Base-by-base conservation (phyloP, 2,888 invertebrate genomes). In the Bibio marci region DNA sequence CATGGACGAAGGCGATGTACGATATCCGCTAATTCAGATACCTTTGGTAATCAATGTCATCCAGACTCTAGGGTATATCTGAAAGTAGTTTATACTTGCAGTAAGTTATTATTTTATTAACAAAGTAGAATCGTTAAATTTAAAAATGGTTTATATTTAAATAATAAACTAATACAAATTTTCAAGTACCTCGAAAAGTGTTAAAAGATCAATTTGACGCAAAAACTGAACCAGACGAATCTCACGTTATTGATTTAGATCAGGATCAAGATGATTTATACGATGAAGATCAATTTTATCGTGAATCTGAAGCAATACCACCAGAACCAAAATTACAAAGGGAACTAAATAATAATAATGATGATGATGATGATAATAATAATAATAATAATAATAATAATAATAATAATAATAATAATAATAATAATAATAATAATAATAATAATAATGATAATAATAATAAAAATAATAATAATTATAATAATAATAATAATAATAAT, bases 41-140 rank as follows among this genome's bases (percentile, higher is more conserved):
- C 85, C 54, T 87, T 86, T 53, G 83, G 82, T 17, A 78, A 76
- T 49, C 83, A 85, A 2, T 87, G 86, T 57, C 76, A 80, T 45
- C 71, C 74, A 2, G 79, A 81, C 50, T 82, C 85, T 51, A 69
- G 80, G 53, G 83, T 83, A 63, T 86, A 86, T 62, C 71, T 87
- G 54, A 85, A 83, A 69, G 81, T 86, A 49, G 81, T 85, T 54
- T 85, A 85, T 61, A 86, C 85, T 39, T 86, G 86, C 56, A 85
- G 86, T 86, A 62, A 76, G 80, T 70, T 34, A 41, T 38, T 37
- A 31, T 22, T 11, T 30, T 28, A 26, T 11, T n/a, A 11, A 28
- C 13, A 28, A 8, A 28, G 5, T 5, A 13, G 28, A 28, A n/a
- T n/a, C n/a, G 28, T 7, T 7, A n/a, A 13, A 28, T 8, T 28